Base-by-base conservation (phyloP, 2,113 vertebrate genomes). In the Thymallus thymallus region DNA sequence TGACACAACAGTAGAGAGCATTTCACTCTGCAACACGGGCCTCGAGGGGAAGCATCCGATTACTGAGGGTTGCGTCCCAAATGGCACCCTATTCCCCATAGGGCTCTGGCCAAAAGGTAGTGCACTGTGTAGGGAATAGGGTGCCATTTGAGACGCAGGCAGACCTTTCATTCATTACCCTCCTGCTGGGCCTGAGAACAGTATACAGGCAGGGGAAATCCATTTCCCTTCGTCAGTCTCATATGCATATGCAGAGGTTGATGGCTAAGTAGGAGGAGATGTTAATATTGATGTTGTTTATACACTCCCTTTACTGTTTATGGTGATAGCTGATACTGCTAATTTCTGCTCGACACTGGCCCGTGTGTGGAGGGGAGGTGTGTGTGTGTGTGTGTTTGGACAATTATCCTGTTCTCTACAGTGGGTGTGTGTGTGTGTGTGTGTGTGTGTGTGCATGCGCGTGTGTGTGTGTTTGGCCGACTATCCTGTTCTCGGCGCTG, bases 191-290 rank as follows among this genome's bases (percentile, higher is more conserved):
- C 56, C 72, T 81, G 74, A 41, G 63, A 74, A 20, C 20, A 2
- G 12, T n/a, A 14, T 60, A 14, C 16, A 51, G 12, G 12, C 46
- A 78, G 67, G 45, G 64, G 66, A 60, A 80, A 85, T 83, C 67
- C 13, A 86, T 87, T 72, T 69, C 68, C 80, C 74, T 55, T 87
- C 75, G 84, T 82, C 83, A 84, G 79, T 86, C 74, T 23, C 51
- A 68, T 81, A 78, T 69, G 45, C 74, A 71, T 74, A 81, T 60
- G 77, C 86, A 85, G 66, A 72, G 35, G 35, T 9, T 12, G 35
- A 9, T 18, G 18, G 16, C 48, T 16, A 2, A 51, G 48, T 18
- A 51, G 16, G 48, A 51, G 3, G 16, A 18, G 13, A 51, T 51
- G 41, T 5, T 45, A 10, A 10, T 5, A 45, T 45, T 45, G 41